These are phyloP conservation scores for Caenorhabditis drosophilae DNA, from an alignment of 2,888 invertebrate genomes.

Conservation along the genomic window DNA sequence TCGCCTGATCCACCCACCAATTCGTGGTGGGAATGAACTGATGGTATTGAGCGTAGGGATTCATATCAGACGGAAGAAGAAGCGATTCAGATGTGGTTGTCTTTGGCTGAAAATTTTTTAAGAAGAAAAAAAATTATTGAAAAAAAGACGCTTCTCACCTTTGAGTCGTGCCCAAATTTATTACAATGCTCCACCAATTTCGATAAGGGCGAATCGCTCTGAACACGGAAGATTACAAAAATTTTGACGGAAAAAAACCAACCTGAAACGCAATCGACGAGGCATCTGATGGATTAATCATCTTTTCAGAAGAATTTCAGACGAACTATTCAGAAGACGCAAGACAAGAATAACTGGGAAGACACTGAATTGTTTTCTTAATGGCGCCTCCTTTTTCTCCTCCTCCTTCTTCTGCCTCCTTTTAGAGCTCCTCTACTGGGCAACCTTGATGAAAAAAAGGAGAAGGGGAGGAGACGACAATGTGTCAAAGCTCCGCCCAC, in stretches of 20 bases:
- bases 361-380: no score
- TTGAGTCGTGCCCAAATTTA: constrained; percentile 14
- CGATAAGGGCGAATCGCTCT: constrained; percentile 24
- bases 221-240: background rate
- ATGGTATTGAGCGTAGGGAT: constrained; percentile 23
- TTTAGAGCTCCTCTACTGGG: no score
- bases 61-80: constrained; percentile 22
- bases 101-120: no score
- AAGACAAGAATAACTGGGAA: no score
- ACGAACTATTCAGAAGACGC: background rate
- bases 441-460: no score
- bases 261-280: background rate
- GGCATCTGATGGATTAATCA: constrained; percentile 2
- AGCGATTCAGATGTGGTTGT: constrained; percentile 8
- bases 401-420: no score
- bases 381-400: no score
- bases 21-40: constrained; percentile 12
- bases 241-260: background rate
- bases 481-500: no score
- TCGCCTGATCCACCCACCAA: constrained; percentile 32
- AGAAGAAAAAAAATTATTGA: no score
- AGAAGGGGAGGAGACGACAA: no score
- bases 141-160: no score
- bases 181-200: constrained; percentile 36
- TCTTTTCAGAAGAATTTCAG: background rate